Evolutionary conservation across 2,888 invertebrate genomes (phyloP).

Genomic region (Busseola fusca): DNA sequence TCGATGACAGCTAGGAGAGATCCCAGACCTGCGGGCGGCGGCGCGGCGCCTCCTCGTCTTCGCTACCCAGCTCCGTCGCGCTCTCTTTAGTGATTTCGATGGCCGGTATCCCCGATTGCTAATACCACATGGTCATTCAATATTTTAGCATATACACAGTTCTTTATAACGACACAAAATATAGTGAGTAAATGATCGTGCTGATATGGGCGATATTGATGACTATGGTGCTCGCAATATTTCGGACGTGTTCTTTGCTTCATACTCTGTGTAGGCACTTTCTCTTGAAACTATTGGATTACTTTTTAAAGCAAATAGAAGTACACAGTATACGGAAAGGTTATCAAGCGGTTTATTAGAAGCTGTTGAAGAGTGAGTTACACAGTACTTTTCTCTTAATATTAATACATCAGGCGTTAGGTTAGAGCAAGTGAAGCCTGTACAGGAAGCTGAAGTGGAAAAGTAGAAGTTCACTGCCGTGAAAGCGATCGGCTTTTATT

Average conservation of each 20-base stretch:
- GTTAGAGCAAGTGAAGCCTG: slow-evolving; percentile 79
- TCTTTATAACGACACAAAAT: slow-evolving; percentile 69
- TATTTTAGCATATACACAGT: slow-evolving; percentile 78
- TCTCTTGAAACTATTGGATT: slow-evolving; percentile 52
- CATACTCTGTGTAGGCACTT: slow-evolving; percentile 52
- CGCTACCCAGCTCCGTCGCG: slow-evolving; percentile 91
- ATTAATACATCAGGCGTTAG: slow-evolving; percentile 63
- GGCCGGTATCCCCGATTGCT: slow-evolving; percentile 89
- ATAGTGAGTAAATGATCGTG: slow-evolving; percentile 74
- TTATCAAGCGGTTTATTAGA: slow-evolving; percentile 65
- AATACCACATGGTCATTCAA: slow-evolving; percentile 86
- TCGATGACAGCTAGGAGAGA: slow-evolving; percentile 87
- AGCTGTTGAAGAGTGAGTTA: slow-evolving; percentile 62
- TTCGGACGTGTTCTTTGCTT: slow-evolving; percentile 51
- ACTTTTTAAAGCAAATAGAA: slow-evolving; percentile 56
- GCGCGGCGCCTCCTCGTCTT: slow-evolving; percentile 89
- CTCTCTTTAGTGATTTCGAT: slow-evolving; percentile 95
- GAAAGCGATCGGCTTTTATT: slow-evolving; percentile 69
- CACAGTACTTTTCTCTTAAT: slow-evolving; percentile 38
- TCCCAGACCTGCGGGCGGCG: slow-evolving; percentile 88
- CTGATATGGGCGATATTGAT: slow-evolving; percentile 74
- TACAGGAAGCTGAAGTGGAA: slow-evolving; percentile 79
- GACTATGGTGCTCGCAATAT: slow-evolving; percentile 65
- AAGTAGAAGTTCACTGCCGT: slow-evolving; percentile 77
- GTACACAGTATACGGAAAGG: slow-evolving; percentile 56